Conservation (phyloP, 2,113 vertebrate genomes). For the Serinus canaria region DNA sequence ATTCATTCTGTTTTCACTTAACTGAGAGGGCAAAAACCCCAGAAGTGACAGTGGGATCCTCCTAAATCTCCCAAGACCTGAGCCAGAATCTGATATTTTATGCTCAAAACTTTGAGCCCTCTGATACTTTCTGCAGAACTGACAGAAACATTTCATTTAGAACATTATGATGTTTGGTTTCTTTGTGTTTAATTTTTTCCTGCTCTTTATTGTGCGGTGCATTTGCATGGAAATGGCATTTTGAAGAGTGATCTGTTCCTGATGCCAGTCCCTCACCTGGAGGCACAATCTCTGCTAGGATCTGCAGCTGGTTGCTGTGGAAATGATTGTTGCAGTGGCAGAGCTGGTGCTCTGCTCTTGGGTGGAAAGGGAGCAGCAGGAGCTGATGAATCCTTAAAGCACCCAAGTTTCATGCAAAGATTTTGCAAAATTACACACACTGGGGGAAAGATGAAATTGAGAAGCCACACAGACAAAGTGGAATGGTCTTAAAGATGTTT, state of each 20-base stretch:
- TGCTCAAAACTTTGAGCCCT: neutral
- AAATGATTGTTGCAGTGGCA: neutral
- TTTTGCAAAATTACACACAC: neutral
- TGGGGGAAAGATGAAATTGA: neutral
- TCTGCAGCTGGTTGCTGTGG: neutral
- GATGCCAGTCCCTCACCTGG: neutral
- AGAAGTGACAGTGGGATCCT: neutral
- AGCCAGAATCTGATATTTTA: neutral
- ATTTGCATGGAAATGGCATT: neutral
- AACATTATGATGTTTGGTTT: neutral
- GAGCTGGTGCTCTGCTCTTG: neutral
- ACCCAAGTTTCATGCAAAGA: neutral
- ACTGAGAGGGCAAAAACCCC: neutral
- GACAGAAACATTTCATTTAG: neutral
- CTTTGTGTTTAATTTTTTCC: neutral
- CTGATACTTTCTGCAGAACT: neutral
- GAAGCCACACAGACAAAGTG: neutral
- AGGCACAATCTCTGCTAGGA: neutral
- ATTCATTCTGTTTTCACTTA: neutral
- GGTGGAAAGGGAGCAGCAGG: neutral
- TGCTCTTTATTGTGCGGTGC: neutral
- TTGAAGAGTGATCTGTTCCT: neutral
- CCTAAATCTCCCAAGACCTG: neutral
- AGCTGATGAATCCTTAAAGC: neutral
- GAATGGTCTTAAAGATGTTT: neutral